Base-by-base conservation (phyloP, 2,888 invertebrate species). In the Noctua janthe region DNA sequence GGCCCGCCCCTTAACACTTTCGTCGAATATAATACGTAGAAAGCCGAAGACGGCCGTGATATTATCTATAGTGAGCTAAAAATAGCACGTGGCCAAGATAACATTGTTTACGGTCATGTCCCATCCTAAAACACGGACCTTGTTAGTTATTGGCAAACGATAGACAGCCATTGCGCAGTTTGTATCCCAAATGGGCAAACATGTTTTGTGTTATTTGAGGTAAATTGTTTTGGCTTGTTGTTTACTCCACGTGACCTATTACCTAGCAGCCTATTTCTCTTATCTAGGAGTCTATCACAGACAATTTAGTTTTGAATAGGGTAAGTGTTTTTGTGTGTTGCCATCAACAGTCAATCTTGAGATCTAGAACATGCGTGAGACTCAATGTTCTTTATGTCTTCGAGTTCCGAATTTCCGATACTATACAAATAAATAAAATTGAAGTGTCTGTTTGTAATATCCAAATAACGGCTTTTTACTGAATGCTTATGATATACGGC, bases 21-120 rank as follows among this genome's bases (percentile, higher is more conserved):
- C 78, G 54, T 76, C 64, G 66, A 78, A 82, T 75, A 80, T 75
- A 80, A 84, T 82, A 84, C 82, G 72, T 73, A 84, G 77, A 84
- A 80, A 82, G 69, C 43, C 76, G 47, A 82, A 81, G 77, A 78
- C 81, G 81, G 80, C 78, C 83, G 72, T 81, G 83, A 89, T 87
- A 71, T 80, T 85, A 88, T 88, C 85, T 76, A 67, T 67, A 81
- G 54, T 82, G 70, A 43, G 49, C 85, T 88, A 88, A 90, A 90
- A 87, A 87, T 89, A 89, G 79, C 80, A 84, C 67, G 71, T 83
- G 72, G 74, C 35, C 51, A 67, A 82, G 89, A 89, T 90, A 89
- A 82, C 82, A 84, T 75, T 90, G 82, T 85, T 88, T 85, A 82
- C 82, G 77, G 70, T 51, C n/a, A 51, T 15, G 47, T 77, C 15